Conservation (phyloP, 2,113 vertebrate genomes). For the Atrichornis clamosus region DNA sequence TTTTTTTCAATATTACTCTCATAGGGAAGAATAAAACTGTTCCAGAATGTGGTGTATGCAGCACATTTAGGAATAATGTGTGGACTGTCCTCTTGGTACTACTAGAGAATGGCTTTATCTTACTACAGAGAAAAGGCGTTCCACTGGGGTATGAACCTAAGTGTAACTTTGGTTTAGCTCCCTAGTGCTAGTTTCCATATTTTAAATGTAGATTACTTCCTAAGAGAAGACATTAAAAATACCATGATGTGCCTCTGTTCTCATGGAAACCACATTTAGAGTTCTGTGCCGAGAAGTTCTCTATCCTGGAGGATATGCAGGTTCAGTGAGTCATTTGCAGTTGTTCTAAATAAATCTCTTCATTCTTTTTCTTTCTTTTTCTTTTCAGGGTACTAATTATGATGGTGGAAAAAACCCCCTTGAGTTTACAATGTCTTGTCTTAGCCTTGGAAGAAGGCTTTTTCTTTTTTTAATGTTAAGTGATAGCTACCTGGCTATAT, state of each 20-base stretch:
- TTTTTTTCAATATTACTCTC: neutral
- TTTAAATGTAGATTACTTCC: conserved; percentile 62
- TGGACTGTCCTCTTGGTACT: neutral
- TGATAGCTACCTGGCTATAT: neutral
- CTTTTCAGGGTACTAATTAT: conserved; percentile 63
- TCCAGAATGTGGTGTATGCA: neutral
- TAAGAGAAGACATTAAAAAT: conserved; percentile 50
- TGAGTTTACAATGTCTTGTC: conserved; percentile 36
- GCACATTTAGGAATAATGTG: neutral
- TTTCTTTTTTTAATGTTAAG: neutral
- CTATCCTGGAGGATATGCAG: conserved; percentile 35
- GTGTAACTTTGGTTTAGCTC: conserved; percentile 19
- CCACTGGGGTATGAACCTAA: neutral
- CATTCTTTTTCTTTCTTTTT: conserved; percentile 47
- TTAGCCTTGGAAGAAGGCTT: conserved; percentile 45
- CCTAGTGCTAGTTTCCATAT: conserved; percentile 21
- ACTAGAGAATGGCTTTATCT: neutral
- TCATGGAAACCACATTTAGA: conserved; percentile 61
- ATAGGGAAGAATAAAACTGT: neutral
- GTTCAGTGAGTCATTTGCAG: conserved; percentile 54
- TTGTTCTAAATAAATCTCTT: conserved; percentile 56
- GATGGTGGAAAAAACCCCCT: neutral
- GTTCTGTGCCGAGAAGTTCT: conserved; percentile 34
- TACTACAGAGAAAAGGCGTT: neutral
- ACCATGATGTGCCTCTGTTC: conserved; percentile 38